Evolutionary conservation across 2,797 vertebrate species (phyloP).

Genomic region (Sarcophilus harrisii): DNA sequence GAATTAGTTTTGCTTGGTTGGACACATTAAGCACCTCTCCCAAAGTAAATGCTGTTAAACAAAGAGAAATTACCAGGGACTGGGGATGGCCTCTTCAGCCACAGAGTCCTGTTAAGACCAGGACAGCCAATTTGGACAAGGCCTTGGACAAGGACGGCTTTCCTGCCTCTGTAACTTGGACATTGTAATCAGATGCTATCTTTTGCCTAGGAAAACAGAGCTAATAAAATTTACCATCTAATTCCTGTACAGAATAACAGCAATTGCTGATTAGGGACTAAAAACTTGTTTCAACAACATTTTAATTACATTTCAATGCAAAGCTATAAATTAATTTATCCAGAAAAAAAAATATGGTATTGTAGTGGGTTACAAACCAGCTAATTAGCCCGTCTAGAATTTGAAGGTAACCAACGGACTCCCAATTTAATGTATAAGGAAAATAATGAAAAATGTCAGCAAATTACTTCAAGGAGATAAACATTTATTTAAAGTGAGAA

Average conservation of each 20-base stretch:
- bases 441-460: conserved; percentile 64
- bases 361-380: conserved; percentile 63
- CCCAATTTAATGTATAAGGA: conserved; percentile 64
- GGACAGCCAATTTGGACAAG: background rate
- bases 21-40: background rate
- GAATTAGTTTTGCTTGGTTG: conserved; percentile 40
- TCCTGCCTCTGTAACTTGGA: conserved; percentile 58
- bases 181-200: conserved; percentile 1
- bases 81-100: background rate
- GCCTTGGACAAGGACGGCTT: background rate
- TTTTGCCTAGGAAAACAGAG: conserved; percentile 63
- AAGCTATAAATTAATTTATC: conserved; percentile 74
- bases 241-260: conserved; percentile 62
- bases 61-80: conserved; percentile 26
- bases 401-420: conserved; percentile 65
- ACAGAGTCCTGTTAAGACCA: background rate
- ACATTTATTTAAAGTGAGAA: conserved; percentile 67
- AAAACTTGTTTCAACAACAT: conserved; percentile 60
- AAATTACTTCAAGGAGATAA: conserved; percentile 69
- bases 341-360: conserved; percentile 51
- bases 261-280: conserved; percentile 63
- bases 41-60: conserved; percentile 44
- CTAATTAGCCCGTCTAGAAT: conserved; percentile 66
- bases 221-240: conserved; percentile 68
- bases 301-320: conserved; percentile 75